Evolutionary conservation across 2,797 vertebrate species (phyloP), one percentile per base, ranked within the genome.

Genomic region (Ciconia nigra): DNA sequence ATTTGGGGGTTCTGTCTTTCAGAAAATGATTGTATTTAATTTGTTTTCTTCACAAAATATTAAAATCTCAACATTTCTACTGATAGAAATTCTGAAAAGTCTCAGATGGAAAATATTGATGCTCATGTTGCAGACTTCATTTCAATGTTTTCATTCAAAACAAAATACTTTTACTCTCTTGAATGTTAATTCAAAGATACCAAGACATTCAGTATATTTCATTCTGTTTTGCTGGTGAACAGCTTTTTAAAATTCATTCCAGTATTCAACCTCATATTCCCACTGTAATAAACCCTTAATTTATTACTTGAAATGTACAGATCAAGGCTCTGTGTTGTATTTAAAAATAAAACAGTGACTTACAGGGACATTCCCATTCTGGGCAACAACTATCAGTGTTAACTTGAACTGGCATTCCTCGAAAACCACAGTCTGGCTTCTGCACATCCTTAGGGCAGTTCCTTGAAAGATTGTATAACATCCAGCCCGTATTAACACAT

Each of bases 291-390:
- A 81, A 18, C 2, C 5, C 54, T 78, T 57, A 28, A 70, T 54
- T 61, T 80, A 63, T 41, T 63, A 58, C 67, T 89, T 70, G n/a
- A 86, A 54, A 82, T 73, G n/a, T 72, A 85, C 21, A 77, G 31
- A 54, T 74, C 51, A 83, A 55, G 39, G 13, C 5, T 84, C 10
- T 57, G 8, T 39, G 33, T 46, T 90, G 52, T 31, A 73, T 59
- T 74, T 54, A 24, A 81, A 94, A 89, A 70, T 19, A n/a, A 84
- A 77, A 49, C 13, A 76, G 51, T 41, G 19, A 98, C 99, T 97
- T 98, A 99, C 99, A 99, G 31, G 99, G 99, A 91, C 99, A 99
- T 98, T 99, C 98, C 99, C 99, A 99, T 91, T 98, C 98, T 24
- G 99, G 99, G 90, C 99, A 99, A 97, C 99, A 99, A 89, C 98